A percentile compares a stretch with the other conserved stretches of the same genome.
These are phyloP conservation scores for Cossypha niveicapilla DNA, from an alignment of 2,797 vertebrate species.

Conservation along the genomic window DNA sequence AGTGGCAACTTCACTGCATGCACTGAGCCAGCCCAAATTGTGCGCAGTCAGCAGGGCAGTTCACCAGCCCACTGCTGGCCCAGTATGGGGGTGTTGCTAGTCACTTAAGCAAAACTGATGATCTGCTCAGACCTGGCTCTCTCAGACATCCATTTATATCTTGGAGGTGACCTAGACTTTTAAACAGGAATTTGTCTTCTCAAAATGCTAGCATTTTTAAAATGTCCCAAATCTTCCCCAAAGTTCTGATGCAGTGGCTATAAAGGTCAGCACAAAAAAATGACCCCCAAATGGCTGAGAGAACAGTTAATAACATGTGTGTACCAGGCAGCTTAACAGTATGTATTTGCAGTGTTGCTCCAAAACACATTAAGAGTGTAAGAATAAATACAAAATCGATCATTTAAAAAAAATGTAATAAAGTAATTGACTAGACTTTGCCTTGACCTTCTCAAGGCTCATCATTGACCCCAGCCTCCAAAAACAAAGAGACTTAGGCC, in stretches of 20 bases:
- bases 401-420: not conserved
- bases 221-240: not conserved
- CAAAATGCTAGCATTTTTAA: not conserved
- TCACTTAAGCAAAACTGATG: fast-evolving
- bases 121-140: not conserved
- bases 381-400: not conserved
- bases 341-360: not conserved
- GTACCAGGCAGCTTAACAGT: not conserved
- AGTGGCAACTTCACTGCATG: fast-evolving
- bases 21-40: fast-evolving
- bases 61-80: not conserved
- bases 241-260: not conserved
- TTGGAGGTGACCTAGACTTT: not conserved
- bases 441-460: not conserved
- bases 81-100: fast-evolving
- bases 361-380: not conserved
- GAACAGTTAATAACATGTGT: not conserved
- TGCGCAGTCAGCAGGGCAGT: not conserved
- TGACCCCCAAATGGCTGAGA: not conserved
- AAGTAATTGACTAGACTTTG: not conserved
- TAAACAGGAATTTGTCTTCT: not conserved
- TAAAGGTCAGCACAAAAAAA: not conserved
- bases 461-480: not conserved
- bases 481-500: not conserved
- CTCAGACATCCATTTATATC: not conserved